phyloP scores from a whole-genome alignment of 2,888 invertebrate genomes.

The Lasioglossum vierecki region DNA sequence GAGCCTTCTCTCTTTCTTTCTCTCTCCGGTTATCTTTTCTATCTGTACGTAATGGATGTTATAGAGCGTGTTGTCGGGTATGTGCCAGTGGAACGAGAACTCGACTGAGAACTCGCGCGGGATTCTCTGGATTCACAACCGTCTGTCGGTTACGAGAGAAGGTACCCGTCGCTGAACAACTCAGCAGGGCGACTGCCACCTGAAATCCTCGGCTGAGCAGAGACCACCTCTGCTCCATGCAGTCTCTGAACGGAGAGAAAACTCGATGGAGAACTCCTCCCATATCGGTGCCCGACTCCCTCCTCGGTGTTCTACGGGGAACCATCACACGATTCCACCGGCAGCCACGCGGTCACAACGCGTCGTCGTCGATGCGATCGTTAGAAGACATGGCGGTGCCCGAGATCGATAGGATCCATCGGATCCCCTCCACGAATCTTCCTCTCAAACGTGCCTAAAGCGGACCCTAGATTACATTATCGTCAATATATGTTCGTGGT shows the following conservation, averaged over 20 bases:
- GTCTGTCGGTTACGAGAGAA: slow-evolving; percentile 47
- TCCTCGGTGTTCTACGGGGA: slow-evolving; percentile 38
- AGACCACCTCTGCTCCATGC: slow-evolving; percentile 76
- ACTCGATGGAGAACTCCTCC: slow-evolving; percentile 73
- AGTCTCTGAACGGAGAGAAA: slow-evolving; percentile 68
- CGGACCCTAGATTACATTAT: no score
- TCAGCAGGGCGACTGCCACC: slow-evolving; percentile 79
- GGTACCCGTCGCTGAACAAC: slow-evolving; percentile 75
- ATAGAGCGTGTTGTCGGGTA: not conserved
- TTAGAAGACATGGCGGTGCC: slow-evolving; percentile 6
- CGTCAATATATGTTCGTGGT: no score
- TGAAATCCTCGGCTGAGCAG: slow-evolving; percentile 76
- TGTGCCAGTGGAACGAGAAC: slow-evolving; percentile 32
- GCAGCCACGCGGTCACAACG: slow-evolving; percentile 12
- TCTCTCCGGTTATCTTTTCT: not conserved
- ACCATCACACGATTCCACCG: slow-evolving; percentile 36
- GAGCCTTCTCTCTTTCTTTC: not conserved
- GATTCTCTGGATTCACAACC: slow-evolving; percentile 51
- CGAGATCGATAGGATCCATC: not conserved
- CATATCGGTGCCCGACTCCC: slow-evolving; percentile 66
- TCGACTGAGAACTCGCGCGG: slow-evolving; percentile 64
- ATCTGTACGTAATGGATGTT: not conserved
- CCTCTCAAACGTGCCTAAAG: no score
- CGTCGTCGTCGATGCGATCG: not conserved
- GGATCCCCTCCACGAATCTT: no score